Conservation (phyloP, 2,797 vertebrate genomes). For the Ceyx erithaca region DNA sequence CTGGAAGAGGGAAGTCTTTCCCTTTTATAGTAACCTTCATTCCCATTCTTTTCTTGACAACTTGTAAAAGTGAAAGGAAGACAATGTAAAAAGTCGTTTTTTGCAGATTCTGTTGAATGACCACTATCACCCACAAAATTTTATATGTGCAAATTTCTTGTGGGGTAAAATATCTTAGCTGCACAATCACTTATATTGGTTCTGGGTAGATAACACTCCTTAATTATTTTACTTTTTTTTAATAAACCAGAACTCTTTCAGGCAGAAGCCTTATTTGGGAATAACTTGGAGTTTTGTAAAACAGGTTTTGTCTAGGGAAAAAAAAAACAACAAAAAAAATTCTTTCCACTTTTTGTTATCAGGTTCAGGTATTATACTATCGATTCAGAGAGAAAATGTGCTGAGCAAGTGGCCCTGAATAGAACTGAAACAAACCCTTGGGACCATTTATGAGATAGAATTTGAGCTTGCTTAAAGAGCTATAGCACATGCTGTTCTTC, state of each 20-base stretch:
- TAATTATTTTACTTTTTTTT: too few species aligned
- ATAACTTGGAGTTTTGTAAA: not conserved
- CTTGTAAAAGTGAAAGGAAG: not conserved
- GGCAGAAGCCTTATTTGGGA: not conserved
- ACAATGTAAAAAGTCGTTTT: not conserved
- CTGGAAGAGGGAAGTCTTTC: not conserved
- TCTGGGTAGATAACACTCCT: not conserved
- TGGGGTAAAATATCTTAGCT: fast-evolving
- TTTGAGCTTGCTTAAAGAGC: not conserved
- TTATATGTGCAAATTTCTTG: not conserved
- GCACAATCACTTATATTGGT: not conserved
- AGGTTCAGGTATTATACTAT: slow-evolving; percentile 52
- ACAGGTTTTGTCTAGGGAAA: not conserved
- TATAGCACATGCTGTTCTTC: slow-evolving; percentile 51
- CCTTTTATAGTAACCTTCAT: not conserved
- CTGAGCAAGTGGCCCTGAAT: slow-evolving; percentile 26
- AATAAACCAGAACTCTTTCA: not conserved
- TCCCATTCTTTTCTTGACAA: not conserved
- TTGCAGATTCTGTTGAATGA: not conserved
- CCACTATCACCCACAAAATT: not conserved
- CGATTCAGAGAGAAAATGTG: slow-evolving; percentile 58
- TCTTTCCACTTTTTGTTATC: slow-evolving; percentile 39
- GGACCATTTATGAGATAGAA: slow-evolving; percentile 40
- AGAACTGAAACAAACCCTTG: slow-evolving; percentile 37
- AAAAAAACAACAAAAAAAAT: not conserved